These are phyloP conservation scores for Eonycteris spelaea DNA, from an alignment of 2,113 vertebrate genomes.

Conservation along the genomic window DNA sequence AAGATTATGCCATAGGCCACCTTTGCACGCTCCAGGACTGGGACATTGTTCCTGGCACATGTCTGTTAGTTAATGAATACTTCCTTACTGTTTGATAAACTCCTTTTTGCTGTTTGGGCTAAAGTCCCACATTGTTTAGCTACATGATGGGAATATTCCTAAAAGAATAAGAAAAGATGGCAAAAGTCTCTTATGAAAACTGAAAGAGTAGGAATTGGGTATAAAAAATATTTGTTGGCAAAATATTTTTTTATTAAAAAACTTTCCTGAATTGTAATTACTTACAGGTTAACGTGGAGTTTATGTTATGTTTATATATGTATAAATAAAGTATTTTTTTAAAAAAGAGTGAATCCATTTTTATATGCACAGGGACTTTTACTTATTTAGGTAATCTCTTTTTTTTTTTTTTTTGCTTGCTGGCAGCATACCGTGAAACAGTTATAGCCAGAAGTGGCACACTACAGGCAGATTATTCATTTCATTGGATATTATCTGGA, in stretches of 20 bases:
- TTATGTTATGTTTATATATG: not conserved
- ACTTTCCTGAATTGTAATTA: constrained; percentile 1
- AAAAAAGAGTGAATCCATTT: not conserved
- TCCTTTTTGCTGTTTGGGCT: not conserved
- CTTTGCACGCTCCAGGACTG: not conserved
- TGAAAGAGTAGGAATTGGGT: not conserved
- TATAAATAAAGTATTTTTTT: not conserved
- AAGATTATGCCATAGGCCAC: not conserved
- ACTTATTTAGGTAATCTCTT: not conserved
- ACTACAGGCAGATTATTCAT: not conserved
- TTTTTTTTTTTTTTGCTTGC: not conserved
- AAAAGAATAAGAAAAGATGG: not conserved
- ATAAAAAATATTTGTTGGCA: not conserved
- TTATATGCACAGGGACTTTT: not conserved
- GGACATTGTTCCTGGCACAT: not conserved
- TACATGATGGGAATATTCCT: not conserved
- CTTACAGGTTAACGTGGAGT: not conserved
- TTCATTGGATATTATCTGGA: not conserved
- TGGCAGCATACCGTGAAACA: not conserved
- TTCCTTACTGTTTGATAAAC: not conserved
- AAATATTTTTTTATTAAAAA: not conserved
- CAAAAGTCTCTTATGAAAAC: not conserved
- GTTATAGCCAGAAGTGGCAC: not conserved
- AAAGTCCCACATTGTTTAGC: not conserved
- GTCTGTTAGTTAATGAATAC: not conserved